These are phyloP conservation scores for Papilio glaucus DNA, from an alignment of 1,140 invertebrate species.

Conservation along the genomic window DNA sequence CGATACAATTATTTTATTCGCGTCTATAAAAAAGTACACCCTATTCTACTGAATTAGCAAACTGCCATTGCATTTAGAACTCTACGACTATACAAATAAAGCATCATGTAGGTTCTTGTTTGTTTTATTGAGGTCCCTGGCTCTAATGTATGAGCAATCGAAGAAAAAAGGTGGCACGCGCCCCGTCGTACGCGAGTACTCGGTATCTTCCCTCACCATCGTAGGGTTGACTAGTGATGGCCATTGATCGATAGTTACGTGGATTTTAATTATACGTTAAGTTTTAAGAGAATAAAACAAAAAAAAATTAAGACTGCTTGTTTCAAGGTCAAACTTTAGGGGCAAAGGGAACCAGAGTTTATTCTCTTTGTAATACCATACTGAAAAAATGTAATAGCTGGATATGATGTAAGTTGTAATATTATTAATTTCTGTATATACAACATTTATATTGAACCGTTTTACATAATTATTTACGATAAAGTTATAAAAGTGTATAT, in stretches of 20 bases:
- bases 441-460: no score
- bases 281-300: constrained; percentile 8
- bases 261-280: not conserved
- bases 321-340: no score
- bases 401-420: no score
- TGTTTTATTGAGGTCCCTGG: constrained; percentile 41
- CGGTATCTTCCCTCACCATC: constrained; percentile 76
- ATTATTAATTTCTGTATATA: no score
- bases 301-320: no score
- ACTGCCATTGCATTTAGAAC: not conserved
- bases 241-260: constrained; percentile 42
- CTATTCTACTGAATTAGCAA: constrained; percentile 42
- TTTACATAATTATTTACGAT: no score
- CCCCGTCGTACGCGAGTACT: constrained; percentile 69
- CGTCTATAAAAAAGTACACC: constrained; percentile 61
- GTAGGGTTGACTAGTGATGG: constrained; percentile 63
- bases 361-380: no score
- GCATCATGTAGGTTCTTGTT: constrained; percentile 41
- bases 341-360: no score
- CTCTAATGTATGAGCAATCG: constrained; percentile 65
- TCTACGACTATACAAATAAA: not conserved
- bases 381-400: no score
- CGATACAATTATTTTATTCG: constrained; percentile 76
- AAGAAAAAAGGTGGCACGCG: constrained; percentile 80
- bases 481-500: no score